Evolutionary conservation across 2,797 vertebrate species (phyloP).

Genomic region (Cetoscarus ocellatus): DNA sequence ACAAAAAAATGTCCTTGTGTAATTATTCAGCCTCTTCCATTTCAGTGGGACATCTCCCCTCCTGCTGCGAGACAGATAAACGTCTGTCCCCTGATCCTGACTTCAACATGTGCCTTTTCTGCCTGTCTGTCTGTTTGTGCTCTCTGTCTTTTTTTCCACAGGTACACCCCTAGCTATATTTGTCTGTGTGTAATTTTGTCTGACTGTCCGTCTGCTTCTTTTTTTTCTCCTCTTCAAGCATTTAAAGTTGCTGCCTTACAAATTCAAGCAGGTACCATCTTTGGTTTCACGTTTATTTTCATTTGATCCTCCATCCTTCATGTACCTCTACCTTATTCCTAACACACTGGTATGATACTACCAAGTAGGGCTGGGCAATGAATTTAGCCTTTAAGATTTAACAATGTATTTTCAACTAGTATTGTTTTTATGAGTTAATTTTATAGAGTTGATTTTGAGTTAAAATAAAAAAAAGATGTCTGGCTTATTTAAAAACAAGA

Average conservation of each 20-base stretch:
- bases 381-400: too few relatives aligned
- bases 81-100: conserved; percentile 48
- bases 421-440: too few relatives aligned
- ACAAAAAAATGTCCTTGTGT: conserved; percentile 62
- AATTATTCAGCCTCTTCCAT: conserved; percentile 60
- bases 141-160: conserved; percentile 36
- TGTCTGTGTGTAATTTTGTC: conserved; percentile 57
- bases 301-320: conserved; percentile 25
- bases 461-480: too few relatives aligned
- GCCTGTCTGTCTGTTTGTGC: conserved; percentile 24
- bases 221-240: conserved; percentile 81
- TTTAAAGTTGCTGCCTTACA: conserved; percentile 89
- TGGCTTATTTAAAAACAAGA: too few relatives aligned
- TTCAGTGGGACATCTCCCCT: conserved; percentile 42
- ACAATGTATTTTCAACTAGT: too few relatives aligned
- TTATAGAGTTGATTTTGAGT: too few relatives aligned
- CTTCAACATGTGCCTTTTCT: conserved; percentile 46
- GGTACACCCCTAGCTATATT: conserved; percentile 34
- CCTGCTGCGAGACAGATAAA: conserved; percentile 58
- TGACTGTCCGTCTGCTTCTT: conserved; percentile 68
- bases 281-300: conserved; percentile 57
- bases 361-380: conserved; percentile 12
- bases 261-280: conserved; percentile 90
- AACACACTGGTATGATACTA: conserved; percentile 26
- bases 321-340: conserved; percentile 33